Conservation (phyloP, 2,113 vertebrate genomes). For the Oreocharis arfaki region DNA sequence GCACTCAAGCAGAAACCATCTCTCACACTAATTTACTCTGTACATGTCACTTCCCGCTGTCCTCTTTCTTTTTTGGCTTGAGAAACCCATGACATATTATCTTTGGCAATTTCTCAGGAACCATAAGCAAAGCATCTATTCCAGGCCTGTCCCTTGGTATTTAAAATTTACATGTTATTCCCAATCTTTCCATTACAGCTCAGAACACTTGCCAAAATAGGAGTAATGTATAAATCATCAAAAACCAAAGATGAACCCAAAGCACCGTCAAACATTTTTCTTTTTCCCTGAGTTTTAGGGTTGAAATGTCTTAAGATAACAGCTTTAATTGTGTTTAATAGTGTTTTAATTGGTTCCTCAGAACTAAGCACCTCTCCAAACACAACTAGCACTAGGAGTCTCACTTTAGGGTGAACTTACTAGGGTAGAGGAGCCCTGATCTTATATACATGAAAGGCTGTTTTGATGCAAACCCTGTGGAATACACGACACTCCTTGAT, state of each 20-base stretch:
- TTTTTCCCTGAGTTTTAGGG: neutral
- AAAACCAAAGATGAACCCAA: neutral
- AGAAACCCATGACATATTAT: neutral
- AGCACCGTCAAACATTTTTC: neutral
- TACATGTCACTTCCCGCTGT: neutral
- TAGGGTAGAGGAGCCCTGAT: neutral
- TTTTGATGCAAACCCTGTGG: neutral
- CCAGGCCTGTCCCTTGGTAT: neutral
- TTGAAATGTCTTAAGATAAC: neutral
- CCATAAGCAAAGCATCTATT: conserved; percentile 8
- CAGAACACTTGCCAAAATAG: conserved; percentile 10
- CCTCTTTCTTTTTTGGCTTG: neutral
- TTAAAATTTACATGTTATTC: conserved; percentile 32
- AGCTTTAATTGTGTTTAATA: neutral
- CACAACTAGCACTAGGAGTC: neutral
- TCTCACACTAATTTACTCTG: conserved; percentile 12
- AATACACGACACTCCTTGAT: neutral
- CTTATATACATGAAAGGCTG: neutral
- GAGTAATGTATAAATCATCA: neutral
- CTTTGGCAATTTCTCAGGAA: conserved; percentile 37
- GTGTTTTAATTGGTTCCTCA: neutral
- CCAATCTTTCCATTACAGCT: neutral
- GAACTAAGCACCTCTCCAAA: neutral
- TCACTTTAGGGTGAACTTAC: neutral
- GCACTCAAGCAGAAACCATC: conserved; percentile 11